Percentiles rank a stretch among this genome's conserved stretches.
These are phyloP conservation scores for Drosophila robusta DNA, from an alignment of 2,888 invertebrate species.

Conservation along the genomic window DNA sequence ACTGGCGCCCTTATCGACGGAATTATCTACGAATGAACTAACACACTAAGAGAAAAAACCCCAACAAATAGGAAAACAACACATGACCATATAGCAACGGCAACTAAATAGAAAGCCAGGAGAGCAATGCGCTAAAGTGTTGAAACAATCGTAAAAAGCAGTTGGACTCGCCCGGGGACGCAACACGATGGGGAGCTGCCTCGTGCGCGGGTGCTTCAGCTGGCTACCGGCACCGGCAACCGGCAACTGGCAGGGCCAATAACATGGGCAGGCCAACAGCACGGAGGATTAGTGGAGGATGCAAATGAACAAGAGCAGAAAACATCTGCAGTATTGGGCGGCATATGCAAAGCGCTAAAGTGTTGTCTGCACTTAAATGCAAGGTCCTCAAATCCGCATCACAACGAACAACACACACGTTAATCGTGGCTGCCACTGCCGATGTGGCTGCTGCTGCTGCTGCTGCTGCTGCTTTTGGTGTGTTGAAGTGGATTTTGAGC, in stretches of 20 bases:
- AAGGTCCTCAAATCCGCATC: slow-evolving; percentile 50
- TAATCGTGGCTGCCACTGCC: slow-evolving; percentile 57
- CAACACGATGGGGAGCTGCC: slow-evolving; percentile 34
- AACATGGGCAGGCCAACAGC: slow-evolving; percentile 27
- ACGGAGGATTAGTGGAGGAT: slow-evolving; percentile 67
- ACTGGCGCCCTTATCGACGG: slow-evolving; percentile 55
- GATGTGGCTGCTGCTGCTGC: slow-evolving; percentile 8
- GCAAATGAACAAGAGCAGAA: slow-evolving; percentile 77
- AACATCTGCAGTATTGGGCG: slow-evolving; percentile 56
- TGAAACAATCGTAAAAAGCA: slow-evolving; percentile 78
- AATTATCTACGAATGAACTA: slow-evolving; percentile 69
- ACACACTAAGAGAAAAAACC: slow-evolving; percentile 37
- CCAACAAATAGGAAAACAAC: slow-evolving; percentile 21
- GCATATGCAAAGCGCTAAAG: slow-evolving; percentile 59
- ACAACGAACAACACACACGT: slow-evolving; percentile 44
- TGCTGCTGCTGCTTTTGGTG: slow-evolving; percentile 16
- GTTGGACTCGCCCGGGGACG: slow-evolving; percentile 51
- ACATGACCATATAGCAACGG: slow-evolving; percentile 26
- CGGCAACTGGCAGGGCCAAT: slow-evolving; percentile 47
- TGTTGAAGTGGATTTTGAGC: slow-evolving; percentile 67
- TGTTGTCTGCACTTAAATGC: slow-evolving; percentile 67
- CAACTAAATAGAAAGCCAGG: slow-evolving; percentile 59
- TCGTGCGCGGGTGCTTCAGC: slow-evolving; percentile 3
- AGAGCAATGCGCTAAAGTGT: slow-evolving; percentile 74
- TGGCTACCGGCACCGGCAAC: slow-evolving; percentile 40